Conservation (phyloP, 2,113 vertebrate species). For the Naja naja region DNA sequence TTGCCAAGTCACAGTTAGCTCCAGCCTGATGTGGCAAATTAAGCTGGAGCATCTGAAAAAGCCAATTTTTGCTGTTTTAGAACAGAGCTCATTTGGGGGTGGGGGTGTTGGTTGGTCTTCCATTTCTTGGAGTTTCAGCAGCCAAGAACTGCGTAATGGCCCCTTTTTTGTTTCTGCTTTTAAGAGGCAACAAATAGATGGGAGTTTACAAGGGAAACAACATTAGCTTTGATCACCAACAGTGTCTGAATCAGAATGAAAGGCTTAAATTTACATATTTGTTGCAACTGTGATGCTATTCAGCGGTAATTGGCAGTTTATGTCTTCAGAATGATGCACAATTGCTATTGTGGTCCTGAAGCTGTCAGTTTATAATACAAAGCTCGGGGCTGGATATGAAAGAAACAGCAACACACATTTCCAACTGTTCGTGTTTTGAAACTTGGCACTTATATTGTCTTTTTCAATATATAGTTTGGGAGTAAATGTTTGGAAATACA, state of each 20-base stretch:
- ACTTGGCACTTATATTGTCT: not conserved
- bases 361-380: not conserved
- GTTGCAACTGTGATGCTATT: not conserved
- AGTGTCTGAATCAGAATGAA: not conserved
- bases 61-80: not conserved
- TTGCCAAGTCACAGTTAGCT: slow-evolving; percentile 1
- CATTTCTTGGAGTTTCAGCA: not conserved
- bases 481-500: not conserved
- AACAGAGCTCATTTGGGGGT: slow-evolving; percentile 1
- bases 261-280: not conserved
- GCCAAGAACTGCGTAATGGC: not conserved
- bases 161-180: not conserved
- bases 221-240: slow-evolving; percentile 10
- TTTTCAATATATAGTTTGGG: not conserved
- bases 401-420: not conserved
- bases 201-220: slow-evolving; percentile 13
- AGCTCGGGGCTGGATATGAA: not conserved
- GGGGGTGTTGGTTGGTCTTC: not conserved
- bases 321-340: not conserved
- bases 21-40: not conserved
- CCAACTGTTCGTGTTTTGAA: not conserved
- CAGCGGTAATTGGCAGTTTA: not conserved
- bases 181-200: not conserved
- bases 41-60: not conserved
- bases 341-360: slow-evolving; percentile 14